Evolutionary conservation across 2,888 invertebrate genomes (phyloP).

Genomic region (Oligia strigilis): DNA sequence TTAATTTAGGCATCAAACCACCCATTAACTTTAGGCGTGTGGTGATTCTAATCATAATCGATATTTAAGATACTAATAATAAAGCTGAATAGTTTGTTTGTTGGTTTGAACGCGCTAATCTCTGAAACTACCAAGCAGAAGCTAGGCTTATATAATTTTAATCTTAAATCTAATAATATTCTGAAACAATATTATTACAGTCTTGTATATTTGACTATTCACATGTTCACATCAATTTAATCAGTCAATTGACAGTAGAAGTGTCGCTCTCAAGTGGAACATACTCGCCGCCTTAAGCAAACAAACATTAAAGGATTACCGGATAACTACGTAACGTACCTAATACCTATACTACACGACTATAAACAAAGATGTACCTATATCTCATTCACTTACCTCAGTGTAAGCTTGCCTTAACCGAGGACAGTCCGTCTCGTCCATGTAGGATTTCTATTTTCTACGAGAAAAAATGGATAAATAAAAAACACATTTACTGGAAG

Average conservation of each 20-base stretch:
- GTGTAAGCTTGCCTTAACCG: conserved; percentile 64
- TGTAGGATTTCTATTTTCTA: conserved; percentile 50
- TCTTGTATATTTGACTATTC: conserved; percentile 31
- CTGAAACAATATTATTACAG: background rate
- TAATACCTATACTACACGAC: conserved; percentile 44
- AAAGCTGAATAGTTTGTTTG: background rate
- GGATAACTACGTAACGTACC: conserved; percentile 67
- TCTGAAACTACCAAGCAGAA: background rate
- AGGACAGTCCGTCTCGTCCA: conserved; percentile 63
- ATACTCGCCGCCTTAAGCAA: conserved; percentile 67
- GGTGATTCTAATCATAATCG: background rate
- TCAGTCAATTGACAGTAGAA: conserved; percentile 73
- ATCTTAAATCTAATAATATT: too few relatives aligned
- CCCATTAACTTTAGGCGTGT: background rate
- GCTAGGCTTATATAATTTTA: background rate
- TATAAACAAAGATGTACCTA: conserved; percentile 69
- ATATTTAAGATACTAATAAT: background rate
- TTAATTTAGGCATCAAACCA: background rate
- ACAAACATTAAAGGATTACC: conserved; percentile 79
- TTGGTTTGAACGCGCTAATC: background rate
- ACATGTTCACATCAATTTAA: conserved; percentile 64
- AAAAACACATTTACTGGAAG: conserved; percentile 71
- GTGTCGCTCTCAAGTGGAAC: conserved; percentile 70
- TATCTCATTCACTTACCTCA: conserved; percentile 68
- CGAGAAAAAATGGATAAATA: conserved; percentile 47